Conservation (phyloP, 2,797 vertebrate species). For the Rhyacichthys aspro region DNA sequence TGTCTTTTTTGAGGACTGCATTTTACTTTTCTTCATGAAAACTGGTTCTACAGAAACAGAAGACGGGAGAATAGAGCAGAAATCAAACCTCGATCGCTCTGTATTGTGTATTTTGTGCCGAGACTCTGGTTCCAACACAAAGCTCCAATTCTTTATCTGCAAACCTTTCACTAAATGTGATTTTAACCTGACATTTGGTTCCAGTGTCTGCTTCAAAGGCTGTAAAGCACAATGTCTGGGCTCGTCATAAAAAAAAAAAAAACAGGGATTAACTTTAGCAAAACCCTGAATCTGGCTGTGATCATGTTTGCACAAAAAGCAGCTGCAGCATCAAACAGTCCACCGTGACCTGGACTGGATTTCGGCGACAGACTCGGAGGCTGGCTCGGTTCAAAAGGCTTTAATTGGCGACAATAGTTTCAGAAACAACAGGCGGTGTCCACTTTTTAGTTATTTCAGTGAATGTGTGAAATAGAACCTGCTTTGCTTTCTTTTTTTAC, state of each 20-base stretch:
- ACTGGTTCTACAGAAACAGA: too few relatives aligned
- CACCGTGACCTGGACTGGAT: slow-evolving; percentile 17
- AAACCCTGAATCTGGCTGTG: slow-evolving; percentile 42
- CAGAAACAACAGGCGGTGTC: neutral
- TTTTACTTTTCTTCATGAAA: too few relatives aligned
- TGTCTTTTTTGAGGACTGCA: too few relatives aligned
- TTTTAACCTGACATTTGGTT: slow-evolving; percentile 8
- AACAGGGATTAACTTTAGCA: slow-evolving; percentile 47
- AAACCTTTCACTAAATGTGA: too few relatives aligned
- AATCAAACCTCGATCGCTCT: too few relatives aligned
- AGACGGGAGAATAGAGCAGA: too few relatives aligned
- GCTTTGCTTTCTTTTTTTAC: too few relatives aligned
- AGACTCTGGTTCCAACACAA: too few relatives aligned
- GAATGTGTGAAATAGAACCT: too few relatives aligned
- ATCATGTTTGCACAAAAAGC: slow-evolving; percentile 25
- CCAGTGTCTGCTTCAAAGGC: slow-evolving; percentile 21
- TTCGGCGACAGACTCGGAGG: neutral
- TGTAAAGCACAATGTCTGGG: slow-evolving; percentile 26
- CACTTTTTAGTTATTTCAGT: too few relatives aligned
- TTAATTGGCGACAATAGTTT: neutral
- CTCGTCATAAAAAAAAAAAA: slow-evolving; percentile 32
- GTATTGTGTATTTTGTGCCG: too few relatives aligned
- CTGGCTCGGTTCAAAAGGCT: slow-evolving; percentile 2
- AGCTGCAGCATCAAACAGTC: slow-evolving; percentile 24
- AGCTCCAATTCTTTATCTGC: too few relatives aligned